These are phyloP conservation scores for Allenopithecus nigroviridis DNA, from an alignment of 2,797 vertebrate genomes.

Conservation along the genomic window DNA sequence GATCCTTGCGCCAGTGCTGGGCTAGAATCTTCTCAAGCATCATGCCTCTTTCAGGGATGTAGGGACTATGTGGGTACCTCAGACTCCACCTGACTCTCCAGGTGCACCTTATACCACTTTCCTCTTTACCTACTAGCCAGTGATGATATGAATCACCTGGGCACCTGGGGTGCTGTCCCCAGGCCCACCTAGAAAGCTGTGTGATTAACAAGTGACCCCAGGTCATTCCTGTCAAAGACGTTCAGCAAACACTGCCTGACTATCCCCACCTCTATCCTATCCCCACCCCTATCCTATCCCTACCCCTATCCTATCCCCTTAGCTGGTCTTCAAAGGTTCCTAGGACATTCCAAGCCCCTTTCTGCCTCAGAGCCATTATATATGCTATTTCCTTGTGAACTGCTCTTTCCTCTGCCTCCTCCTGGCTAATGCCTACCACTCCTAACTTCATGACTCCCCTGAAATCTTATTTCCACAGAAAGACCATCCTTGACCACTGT, in stretches of 20 bases:
- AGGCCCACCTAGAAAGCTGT: neutral
- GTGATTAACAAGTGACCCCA: neutral
- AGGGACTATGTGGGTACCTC: neutral
- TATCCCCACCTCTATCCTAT: accelerated
- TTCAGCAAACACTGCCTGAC: neutral
- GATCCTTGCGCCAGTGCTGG: neutral
- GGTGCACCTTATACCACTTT: neutral
- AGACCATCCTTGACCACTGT: neutral
- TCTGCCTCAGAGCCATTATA: neutral
- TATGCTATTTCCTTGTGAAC: neutral
- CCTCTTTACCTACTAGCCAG: neutral
- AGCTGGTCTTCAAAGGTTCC: neutral
- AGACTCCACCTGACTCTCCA: neutral
- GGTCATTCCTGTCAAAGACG: neutral
- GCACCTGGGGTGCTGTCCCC: neutral
- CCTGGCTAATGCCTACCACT: neutral
- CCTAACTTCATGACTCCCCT: neutral
- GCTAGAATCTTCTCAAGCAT: neutral
- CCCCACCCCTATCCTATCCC: too few relatives aligned
- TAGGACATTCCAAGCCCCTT: neutral
- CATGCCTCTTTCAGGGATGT: neutral
- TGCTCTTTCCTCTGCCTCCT: neutral
- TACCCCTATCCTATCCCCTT: too few relatives aligned
- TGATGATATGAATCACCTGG: neutral
- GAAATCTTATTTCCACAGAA: neutral